A percentile compares a stretch with the other conserved stretches of the same genome.
These are phyloP conservation scores for Volucella bombylans DNA, from an alignment of 2,888 invertebrate genomes.

Conservation along the genomic window DNA sequence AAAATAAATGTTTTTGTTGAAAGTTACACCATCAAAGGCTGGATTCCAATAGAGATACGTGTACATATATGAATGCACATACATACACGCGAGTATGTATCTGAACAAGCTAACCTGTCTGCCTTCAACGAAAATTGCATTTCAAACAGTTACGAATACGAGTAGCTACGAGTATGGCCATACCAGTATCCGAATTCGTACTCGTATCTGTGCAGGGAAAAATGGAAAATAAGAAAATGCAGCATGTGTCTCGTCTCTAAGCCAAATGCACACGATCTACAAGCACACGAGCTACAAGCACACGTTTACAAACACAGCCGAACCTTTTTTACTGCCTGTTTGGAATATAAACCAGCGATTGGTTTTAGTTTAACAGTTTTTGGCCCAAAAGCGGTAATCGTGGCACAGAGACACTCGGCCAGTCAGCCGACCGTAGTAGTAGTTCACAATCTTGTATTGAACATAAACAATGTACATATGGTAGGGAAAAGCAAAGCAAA, in stretches of 20 bases:
- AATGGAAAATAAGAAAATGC: constrained; percentile 56
- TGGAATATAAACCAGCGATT: constrained; percentile 64
- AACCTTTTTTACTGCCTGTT: constrained; percentile 32
- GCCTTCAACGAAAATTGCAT: constrained; percentile 60
- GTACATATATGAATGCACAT: no score
- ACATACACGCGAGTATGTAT: no score
- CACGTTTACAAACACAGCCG: constrained; percentile 12
- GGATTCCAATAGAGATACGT: constrained; percentile 50
- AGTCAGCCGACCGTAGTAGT: constrained; percentile 39
- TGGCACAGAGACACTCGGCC: constrained; percentile 21
- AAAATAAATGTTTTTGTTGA: constrained; percentile 34
- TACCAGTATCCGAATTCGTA: no score
- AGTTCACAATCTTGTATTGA: constrained; percentile 19
- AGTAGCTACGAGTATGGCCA: no score
- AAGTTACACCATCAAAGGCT: constrained; percentile 51
- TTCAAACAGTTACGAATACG: constrained; percentile 42
- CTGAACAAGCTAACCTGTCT: constrained; percentile 33
- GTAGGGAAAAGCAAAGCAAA: constrained; percentile 51
- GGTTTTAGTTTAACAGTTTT: constrained; percentile 56
- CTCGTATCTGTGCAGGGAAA: constrained; percentile 2
- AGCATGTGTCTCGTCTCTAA: constrained; percentile 12
- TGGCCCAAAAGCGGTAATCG: constrained; percentile 58
- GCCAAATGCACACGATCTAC: background rate
- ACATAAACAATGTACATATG: constrained; percentile 57
- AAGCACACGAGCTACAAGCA: constrained; percentile 34